Evolutionary conservation across 1,140 invertebrate genomes (phyloP).

Genomic region (Laodelphax striatellus): DNA sequence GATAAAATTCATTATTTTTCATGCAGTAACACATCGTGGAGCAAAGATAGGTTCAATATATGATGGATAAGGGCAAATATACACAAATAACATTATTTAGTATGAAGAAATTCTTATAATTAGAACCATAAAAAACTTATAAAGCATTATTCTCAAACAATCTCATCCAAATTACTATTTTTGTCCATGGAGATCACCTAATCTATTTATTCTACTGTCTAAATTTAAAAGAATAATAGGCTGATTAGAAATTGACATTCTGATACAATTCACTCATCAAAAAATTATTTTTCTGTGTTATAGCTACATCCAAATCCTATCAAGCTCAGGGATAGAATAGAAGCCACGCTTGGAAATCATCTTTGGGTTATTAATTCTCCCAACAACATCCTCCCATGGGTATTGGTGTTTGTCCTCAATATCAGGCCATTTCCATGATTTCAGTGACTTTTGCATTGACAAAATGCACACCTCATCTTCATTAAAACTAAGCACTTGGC

Average conservation of each 20-base stretch:
- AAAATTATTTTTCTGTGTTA: neutral
- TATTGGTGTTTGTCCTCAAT: constrained; percentile 5
- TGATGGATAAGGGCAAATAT: neutral
- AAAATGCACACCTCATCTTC: neutral
- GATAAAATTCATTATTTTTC: neutral
- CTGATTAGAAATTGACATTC: neutral
- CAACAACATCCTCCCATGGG: constrained; percentile 2
- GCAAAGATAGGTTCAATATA: neutral
- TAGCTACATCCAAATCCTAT: neutral
- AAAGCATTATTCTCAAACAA: no score
- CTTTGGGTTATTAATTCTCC: neutral
- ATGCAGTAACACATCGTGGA: neutral
- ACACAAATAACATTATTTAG: neutral
- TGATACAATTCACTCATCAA: neutral
- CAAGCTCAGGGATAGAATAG: neutral
- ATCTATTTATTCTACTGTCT: neutral
- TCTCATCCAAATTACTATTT: no score
- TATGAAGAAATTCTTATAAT: neutral
- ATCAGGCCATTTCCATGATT: constrained; percentile 13
- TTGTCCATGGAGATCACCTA: neutral
- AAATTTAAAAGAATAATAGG: neutral
- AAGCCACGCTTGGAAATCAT: neutral
- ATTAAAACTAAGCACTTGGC: constrained; percentile 4
- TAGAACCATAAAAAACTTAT: neutral
- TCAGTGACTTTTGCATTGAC: constrained; percentile 7